Conservation (phyloP, 2,797 vertebrate species). For the Lemur catta region DNA sequence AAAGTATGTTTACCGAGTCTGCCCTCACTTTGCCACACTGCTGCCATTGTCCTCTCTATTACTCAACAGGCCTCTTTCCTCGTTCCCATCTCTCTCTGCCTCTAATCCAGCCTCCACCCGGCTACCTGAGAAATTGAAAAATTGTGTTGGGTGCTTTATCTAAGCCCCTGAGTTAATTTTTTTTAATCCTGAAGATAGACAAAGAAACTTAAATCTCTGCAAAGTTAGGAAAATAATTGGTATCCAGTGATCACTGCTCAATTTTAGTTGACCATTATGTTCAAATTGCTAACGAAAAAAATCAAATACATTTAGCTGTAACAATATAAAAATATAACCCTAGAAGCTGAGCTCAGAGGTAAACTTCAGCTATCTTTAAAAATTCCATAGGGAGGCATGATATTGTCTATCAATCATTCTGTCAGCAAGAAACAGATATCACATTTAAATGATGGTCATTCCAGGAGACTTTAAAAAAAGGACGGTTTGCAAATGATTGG, state of each 20-base stretch:
- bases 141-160: background rate
- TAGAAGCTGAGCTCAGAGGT: background rate
- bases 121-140: background rate
- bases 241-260: background rate
- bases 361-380: background rate
- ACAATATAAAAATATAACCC: background rate
- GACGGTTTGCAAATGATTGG: background rate
- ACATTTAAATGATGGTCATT: background rate
- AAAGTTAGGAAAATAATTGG: background rate
- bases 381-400: background rate
- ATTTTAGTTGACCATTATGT: background rate
- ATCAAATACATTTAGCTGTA: background rate
- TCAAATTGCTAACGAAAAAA: background rate
- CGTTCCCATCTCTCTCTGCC: background rate
- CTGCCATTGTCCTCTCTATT: fast-evolving
- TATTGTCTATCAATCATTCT: background rate
- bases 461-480: background rate
- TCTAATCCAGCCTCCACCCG: background rate
- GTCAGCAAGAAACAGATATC: background rate
- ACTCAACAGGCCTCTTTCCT: fast-evolving
- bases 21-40: fast-evolving
- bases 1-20: background rate
- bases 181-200: background rate
- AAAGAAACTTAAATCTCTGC: background rate
- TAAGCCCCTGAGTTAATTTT: background rate